Conservation (phyloP, 2,113 vertebrate species). For the Nicator chloris region DNA sequence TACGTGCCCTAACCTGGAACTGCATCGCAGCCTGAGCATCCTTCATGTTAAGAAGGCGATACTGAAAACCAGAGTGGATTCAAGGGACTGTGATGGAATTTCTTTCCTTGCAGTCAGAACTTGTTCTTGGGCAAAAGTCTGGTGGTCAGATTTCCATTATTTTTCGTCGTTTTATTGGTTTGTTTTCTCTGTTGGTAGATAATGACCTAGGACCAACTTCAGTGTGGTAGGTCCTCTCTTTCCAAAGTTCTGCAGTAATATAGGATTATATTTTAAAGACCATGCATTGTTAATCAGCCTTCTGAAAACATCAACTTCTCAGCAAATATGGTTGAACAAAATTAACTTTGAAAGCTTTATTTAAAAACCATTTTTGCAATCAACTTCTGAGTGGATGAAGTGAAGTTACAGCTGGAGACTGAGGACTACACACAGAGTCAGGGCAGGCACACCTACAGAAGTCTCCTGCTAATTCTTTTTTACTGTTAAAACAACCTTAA, state of each 20-base stretch:
- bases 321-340: background rate
- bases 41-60: background rate
- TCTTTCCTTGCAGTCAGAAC: background rate
- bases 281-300: background rate
- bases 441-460: background rate
- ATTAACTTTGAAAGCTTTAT: background rate
- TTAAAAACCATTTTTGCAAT: background rate
- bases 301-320: background rate
- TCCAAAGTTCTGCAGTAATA: background rate
- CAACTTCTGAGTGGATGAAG: background rate
- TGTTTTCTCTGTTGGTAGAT: background rate
- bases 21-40: background rate
- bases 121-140: background rate
- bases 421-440: background rate
- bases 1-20: background rate
- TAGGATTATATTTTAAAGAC: background rate
- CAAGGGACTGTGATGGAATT: background rate
- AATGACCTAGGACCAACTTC: background rate
- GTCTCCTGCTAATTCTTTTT: background rate
- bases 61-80: background rate
- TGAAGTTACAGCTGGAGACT: background rate
- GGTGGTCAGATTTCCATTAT: background rate
- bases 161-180: background rate
- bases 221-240: background rate
- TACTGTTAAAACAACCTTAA: background rate